Evolutionary conservation across 1,140 invertebrate species (phyloP).

Genomic region (Drosophila oshimai): DNA sequence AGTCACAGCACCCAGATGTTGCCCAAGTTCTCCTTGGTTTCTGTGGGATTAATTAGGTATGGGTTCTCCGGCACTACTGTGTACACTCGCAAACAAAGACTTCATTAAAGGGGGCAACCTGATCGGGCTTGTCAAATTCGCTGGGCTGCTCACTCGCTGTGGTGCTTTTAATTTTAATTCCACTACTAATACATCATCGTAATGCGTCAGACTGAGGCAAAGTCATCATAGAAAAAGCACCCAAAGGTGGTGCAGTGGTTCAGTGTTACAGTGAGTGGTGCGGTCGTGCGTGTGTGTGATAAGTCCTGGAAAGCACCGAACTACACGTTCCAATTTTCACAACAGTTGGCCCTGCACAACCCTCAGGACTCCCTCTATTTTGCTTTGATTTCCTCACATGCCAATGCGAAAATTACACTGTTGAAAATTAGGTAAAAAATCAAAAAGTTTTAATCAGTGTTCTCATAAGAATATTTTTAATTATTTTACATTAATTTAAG

Average conservation of each 20-base stretch:
- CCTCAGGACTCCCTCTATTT: conserved; percentile 1
- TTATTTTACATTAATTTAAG: background rate
- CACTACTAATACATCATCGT: conserved; percentile 75
- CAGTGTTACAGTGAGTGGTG: conserved; percentile 12
- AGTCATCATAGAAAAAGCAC: conserved; percentile 40
- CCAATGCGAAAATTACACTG: background rate
- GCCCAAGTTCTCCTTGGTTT: conserved; percentile 9
- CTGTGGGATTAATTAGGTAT: conserved; percentile 56
- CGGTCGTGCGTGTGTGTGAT: conserved; percentile 73
- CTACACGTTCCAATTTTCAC: conserved; percentile 72
- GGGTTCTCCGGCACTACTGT: background rate
- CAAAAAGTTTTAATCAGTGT: no score
- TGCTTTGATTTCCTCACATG: conserved; percentile 1
- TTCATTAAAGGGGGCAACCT: conserved; percentile 64
- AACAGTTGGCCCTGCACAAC: conserved; percentile 60
- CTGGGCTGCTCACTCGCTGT: no score
- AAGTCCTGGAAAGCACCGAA: conserved; percentile 64
- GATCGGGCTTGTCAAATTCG: conserved; percentile 22
- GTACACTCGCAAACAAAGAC: conserved; percentile 44
- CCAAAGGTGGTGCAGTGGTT: conserved; percentile 34
- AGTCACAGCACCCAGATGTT: conserved; percentile 59
- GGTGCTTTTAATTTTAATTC: conserved; percentile 76
- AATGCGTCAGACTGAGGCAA: no score
- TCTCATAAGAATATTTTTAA: background rate
- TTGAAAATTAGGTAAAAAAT: background rate